These are phyloP conservation scores for Scaptomyza hsui DNA, from an alignment of 1,140 invertebrate species.

Conservation along the genomic window DNA sequence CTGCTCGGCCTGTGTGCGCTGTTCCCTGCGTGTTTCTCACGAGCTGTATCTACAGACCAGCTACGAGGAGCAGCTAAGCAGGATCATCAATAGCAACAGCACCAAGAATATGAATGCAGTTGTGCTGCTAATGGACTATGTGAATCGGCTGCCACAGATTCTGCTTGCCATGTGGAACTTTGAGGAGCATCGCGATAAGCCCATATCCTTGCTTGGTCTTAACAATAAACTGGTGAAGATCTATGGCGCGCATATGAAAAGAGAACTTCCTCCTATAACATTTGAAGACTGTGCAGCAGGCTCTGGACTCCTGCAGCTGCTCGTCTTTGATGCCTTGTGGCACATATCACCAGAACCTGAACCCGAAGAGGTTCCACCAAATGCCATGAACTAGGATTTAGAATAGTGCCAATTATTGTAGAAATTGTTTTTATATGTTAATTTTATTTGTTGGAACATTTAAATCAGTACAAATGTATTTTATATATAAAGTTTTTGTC, in stretches of 20 bases:
- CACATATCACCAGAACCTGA: background rate
- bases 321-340: slow-evolving; percentile 40
- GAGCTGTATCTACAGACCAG: background rate
- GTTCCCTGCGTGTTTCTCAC: slow-evolving; percentile 7
- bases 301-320: slow-evolving; percentile 28
- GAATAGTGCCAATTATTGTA: background rate
- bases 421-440: slow-evolving; percentile 3
- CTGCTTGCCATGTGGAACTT: slow-evolving; percentile 27
- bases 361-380: slow-evolving; percentile 3
- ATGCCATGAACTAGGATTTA: background rate
- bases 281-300: slow-evolving; percentile 36
- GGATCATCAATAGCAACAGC: slow-evolving; percentile 17
- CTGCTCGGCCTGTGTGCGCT: slow-evolving; percentile 24
- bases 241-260: slow-evolving; percentile 8
- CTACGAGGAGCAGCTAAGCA: slow-evolving; percentile 23
- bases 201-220: slow-evolving; percentile 17
- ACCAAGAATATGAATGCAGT: slow-evolving; percentile 26
- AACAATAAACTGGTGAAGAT: slow-evolving; percentile 20
- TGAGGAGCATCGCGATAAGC: slow-evolving; percentile 23
- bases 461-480: slow-evolving; percentile 44
- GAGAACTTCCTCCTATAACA: slow-evolving; percentile 31
- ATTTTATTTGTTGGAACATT: slow-evolving; percentile 47
- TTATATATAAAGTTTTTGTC: background rate
- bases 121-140: slow-evolving; percentile 20
- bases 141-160: slow-evolving; percentile 16